Evolutionary conservation across 92 coral and sea anemone species (phyloP).

Genomic region (Meandrina meandrites): DNA sequence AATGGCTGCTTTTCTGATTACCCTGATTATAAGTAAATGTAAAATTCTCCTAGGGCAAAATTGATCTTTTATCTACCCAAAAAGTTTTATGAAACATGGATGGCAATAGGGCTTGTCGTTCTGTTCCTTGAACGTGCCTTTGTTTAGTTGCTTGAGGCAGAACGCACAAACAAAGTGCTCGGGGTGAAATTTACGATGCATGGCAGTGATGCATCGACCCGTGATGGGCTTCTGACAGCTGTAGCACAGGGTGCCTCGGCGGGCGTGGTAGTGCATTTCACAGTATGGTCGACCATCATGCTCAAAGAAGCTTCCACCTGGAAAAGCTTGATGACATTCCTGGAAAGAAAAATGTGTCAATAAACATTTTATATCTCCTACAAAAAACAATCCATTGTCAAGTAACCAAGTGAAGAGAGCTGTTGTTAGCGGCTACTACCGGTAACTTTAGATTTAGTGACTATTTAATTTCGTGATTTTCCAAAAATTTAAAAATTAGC

Average conservation of each 20-base stretch:
- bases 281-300: conserved; percentile 98
- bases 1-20: neutral
- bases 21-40: neutral
- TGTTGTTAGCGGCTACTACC: too few species aligned
- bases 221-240: conserved; percentile 99
- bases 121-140: conserved; percentile 98
- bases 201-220: conserved; percentile 98
- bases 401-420: neutral
- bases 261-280: conserved; percentile 99
- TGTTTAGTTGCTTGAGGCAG: conserved; percentile 96
- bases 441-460: too few species aligned
- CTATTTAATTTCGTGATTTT: too few species aligned
- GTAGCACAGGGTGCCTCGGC: conserved; percentile 95
- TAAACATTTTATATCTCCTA: neutral
- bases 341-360: conserved; percentile 3
- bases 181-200: conserved; percentile 99
- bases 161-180: conserved; percentile 99
- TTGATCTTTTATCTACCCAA: conserved; percentile 61
- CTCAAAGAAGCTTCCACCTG: conserved; percentile 99
- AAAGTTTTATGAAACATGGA: conserved; percentile 93
- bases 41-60: neutral
- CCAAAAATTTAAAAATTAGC: too few species aligned
- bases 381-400: neutral
- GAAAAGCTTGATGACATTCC: conserved; percentile 99
- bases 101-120: conserved; percentile 99